Conservation (phyloP, 2,113 vertebrate genomes). For the Ophiodon elongatus region DNA sequence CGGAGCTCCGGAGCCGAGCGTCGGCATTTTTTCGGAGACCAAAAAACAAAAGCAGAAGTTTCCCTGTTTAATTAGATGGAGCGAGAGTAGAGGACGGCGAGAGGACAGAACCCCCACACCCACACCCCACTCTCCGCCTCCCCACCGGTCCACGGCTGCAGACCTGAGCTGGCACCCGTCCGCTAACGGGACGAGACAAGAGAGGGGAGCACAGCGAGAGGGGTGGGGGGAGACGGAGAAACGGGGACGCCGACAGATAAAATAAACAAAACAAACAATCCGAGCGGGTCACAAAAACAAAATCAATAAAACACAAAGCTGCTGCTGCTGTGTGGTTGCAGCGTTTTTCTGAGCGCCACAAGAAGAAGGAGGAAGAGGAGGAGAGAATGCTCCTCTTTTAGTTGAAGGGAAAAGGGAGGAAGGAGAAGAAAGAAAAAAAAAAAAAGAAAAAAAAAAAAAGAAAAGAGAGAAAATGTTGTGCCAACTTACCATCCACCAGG, state of each 20-base stretch:
- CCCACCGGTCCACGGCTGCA: neutral
- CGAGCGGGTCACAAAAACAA: neutral
- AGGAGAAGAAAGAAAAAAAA: slow-evolving; percentile 27
- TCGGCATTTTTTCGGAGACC: slow-evolving; percentile 11
- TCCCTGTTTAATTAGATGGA: slow-evolving; percentile 31
- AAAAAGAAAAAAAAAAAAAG: slow-evolving; percentile 72
- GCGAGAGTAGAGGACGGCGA: slow-evolving; percentile 64
- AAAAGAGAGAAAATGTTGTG: slow-evolving; percentile 84
- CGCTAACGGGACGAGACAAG: slow-evolving; percentile 28
- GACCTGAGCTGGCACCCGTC: slow-evolving; percentile 40
- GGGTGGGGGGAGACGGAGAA: neutral
- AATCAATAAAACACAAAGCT: slow-evolving; percentile 31
- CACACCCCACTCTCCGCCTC: neutral
- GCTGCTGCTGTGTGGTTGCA: slow-evolving; percentile 42
- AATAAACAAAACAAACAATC: slow-evolving; percentile 38
- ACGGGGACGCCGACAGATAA: slow-evolving; percentile 8
- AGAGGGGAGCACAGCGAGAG: neutral
- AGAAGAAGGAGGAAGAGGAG: slow-evolving; percentile 76
- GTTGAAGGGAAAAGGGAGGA: slow-evolving; percentile 62
- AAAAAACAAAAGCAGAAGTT: slow-evolving; percentile 45
- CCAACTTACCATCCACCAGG: slow-evolving; percentile 99
- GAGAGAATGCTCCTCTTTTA: slow-evolving; percentile 87
- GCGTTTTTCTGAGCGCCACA: slow-evolving; percentile 18
- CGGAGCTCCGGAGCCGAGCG: slow-evolving; percentile 59
- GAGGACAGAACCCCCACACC: slow-evolving; percentile 75